phyloP scores from a whole-genome alignment of 2,113 vertebrate species.

The Chunga burmeisteri region DNA sequence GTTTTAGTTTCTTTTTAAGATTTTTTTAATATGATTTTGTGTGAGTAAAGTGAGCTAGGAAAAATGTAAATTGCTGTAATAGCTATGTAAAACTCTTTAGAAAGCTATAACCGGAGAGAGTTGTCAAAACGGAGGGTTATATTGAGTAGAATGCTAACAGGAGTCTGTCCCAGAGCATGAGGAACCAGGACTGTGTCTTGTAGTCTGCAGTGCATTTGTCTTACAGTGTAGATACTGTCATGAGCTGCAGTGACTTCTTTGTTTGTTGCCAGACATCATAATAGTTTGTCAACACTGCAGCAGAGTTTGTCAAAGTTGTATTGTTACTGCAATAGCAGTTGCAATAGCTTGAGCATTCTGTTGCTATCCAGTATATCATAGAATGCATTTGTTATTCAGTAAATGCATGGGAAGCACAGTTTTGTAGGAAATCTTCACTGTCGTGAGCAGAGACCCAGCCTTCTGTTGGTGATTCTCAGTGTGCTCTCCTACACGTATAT shows the following conservation, averaged over 20 bases:
- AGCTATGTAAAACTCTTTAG: neutral
- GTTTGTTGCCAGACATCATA: neutral
- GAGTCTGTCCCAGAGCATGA: neutral
- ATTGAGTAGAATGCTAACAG: neutral
- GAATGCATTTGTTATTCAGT: neutral
- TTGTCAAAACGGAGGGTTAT: neutral
- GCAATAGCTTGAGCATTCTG: neutral
- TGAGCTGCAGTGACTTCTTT: neutral
- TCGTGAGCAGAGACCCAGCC: neutral
- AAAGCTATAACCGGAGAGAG: neutral
- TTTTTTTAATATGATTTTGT: neutral
- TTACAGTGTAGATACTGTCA: neutral
- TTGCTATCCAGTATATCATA: neutral
- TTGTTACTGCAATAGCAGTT: neutral
- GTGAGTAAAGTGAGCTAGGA: neutral
- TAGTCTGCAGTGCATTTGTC: neutral
- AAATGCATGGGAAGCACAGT: neutral
- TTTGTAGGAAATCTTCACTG: neutral
- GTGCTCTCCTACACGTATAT: neutral
- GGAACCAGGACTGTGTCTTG: neutral
- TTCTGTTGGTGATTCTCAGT: neutral
- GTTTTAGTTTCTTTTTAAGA: neutral
- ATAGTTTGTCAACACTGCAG: neutral
- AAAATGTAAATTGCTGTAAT: neutral
- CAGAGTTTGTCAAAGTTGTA: neutral